Conservation (phyloP, 2,797 vertebrate genomes). For the Malurus leucopterus region DNA sequence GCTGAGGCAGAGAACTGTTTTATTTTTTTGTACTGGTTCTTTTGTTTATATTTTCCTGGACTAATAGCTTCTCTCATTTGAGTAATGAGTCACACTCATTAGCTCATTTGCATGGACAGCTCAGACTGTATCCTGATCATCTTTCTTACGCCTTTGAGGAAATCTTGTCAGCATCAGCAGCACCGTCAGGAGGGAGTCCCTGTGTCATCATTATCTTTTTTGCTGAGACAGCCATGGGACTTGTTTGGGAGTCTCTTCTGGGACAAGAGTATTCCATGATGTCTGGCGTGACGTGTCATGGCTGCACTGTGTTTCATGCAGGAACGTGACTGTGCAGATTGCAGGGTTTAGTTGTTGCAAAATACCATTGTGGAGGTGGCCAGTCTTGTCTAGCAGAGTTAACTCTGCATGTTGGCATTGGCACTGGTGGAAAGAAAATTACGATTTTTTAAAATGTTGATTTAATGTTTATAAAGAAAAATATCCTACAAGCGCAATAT, state of each 20-base stretch:
- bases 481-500: background rate
- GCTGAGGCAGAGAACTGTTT: background rate
- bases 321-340: background rate
- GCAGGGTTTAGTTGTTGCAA: background rate
- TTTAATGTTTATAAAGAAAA: background rate
- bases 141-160: background rate
- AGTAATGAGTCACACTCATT: background rate
- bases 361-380: accelerated
- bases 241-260: background rate
- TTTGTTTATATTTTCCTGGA: background rate
- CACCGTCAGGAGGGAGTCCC: background rate
- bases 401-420: background rate
- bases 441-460: accelerated
- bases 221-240: background rate
- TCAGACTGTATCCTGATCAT: background rate
- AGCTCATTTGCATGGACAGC: background rate
- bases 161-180: background rate
- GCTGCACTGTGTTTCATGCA: background rate
- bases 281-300: background rate
- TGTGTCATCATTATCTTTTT: background rate
- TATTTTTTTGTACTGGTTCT: background rate
- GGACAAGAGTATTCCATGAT: background rate
- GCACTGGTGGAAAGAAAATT: background rate
- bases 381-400: background rate
- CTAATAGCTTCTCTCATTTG: background rate